Evolutionary conservation across 2,113 vertebrate genomes (phyloP), one percentile per base, ranked within the genome.

Genomic region (Hymenochirus boettgeri): DNA sequence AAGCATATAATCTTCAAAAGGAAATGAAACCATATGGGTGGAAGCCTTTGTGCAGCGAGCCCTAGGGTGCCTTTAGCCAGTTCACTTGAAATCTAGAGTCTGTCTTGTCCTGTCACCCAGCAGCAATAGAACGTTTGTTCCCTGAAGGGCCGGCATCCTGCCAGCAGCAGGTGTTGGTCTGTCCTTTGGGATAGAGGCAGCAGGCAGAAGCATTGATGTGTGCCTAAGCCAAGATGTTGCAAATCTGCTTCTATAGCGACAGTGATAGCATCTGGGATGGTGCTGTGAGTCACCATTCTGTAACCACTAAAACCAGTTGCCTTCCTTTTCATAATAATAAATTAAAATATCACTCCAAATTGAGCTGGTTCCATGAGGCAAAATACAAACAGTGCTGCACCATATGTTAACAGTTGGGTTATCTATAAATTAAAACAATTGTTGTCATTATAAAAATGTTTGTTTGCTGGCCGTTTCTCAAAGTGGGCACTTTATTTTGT

Each of bases 111-210:
- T 85, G 82, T 86, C 77, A 80, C 85, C 86, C 84, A 87, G 77
- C 80, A 90, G 85, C 83, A 76, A 82, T 73, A 73, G 82, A 87
- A 88, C 85, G 83, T 85, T 86, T 86, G 80, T 83, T 89, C 79
- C 88, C 85, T 39, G 76, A 86, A 84, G 86, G 86, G 69, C 75
- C 70, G 81, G 88, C 80, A 18, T 54, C 22, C 79, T 89, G 88
- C 89, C 90, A 91, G 85, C 82, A 91, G 92, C 92, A 94, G 90
- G 92, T 92, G 92, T 88, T 80, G 82, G 82, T 76, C 87, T 82
- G 80, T 93, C 89, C 88, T 83, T 86, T 83, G 87, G 87, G 89
- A 88, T 75, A 75, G 72, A 84, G 80, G 86, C 83, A 84, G 91
- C 89, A 81, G 82, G 90, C 89, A 89, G 85, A 89, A 82, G 86